These are phyloP conservation scores for Phrynosoma platyrhinos DNA, from an alignment of 2,113 vertebrate genomes.

Conservation along the genomic window DNA sequence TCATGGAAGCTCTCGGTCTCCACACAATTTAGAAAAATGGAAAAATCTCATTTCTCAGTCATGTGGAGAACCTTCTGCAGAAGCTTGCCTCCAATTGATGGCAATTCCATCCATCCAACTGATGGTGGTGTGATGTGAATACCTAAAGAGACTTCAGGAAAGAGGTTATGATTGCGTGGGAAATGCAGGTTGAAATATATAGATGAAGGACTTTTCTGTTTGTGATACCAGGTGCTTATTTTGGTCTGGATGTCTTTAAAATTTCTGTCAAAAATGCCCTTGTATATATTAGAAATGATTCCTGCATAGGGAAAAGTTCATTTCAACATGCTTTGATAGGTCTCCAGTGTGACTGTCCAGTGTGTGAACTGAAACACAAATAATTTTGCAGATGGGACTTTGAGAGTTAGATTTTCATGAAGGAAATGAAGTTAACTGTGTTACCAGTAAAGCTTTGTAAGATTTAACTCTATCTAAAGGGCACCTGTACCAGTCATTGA, in stretches of 20 bases:
- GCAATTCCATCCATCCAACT: no score
- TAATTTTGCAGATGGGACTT: neutral
- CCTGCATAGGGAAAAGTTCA: neutral
- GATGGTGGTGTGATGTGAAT: neutral
- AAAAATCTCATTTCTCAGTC: no score
- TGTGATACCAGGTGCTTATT: neutral
- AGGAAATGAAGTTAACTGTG: slow-evolving; percentile 46
- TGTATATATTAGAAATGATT: neutral
- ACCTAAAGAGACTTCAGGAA: neutral
- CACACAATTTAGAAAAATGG: no score
- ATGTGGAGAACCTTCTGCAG: neutral
- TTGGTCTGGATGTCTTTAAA: neutral
- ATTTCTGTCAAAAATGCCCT: neutral
- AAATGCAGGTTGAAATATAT: neutral
- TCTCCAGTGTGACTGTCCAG: neutral
- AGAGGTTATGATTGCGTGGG: neutral
- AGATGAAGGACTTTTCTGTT: neutral
- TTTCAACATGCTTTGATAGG: neutral
- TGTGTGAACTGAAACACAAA: neutral
- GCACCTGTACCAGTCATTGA: slow-evolving; percentile 38
- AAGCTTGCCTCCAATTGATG: neutral
- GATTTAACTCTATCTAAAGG: slow-evolving; percentile 4
- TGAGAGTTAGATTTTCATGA: slow-evolving; percentile 21
- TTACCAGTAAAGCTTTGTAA: slow-evolving; percentile 56
- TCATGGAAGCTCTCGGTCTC: no score